Evolutionary conservation across 1,140 invertebrate genomes (phyloP).

Genomic region (Sminthurides bifidus): DNA sequence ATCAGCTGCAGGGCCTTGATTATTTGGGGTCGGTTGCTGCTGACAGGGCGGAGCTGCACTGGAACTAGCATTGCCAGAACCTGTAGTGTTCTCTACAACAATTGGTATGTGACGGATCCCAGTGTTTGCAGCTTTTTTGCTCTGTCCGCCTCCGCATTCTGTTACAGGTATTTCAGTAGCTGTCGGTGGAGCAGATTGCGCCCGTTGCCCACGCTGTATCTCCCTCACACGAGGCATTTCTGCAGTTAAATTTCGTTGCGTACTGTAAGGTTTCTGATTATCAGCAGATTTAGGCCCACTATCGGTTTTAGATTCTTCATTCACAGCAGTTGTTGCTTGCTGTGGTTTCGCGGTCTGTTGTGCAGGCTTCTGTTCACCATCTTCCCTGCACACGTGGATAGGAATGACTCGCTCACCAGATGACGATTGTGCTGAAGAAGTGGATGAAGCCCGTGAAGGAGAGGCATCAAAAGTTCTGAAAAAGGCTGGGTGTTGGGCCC

Average conservation of each 20-base stretch:
- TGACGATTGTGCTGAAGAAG: neutral
- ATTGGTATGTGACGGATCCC: slow-evolving; percentile 67
- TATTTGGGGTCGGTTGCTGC: neutral
- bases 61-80: slow-evolving; percentile 18
- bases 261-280: neutral
- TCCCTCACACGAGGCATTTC: slow-evolving; percentile 1
- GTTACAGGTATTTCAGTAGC: neutral
- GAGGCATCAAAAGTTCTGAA: neutral
- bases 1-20: neutral
- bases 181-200: slow-evolving; percentile 20
- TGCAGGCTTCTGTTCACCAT: neutral
- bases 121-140: neutral
- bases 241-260: slow-evolving; percentile 1
- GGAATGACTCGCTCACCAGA: neutral
- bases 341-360: too few species aligned
- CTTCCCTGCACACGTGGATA: slow-evolving; percentile 1
- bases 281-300: neutral
- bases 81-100: slow-evolving; percentile 49
- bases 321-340: neutral
- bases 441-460: neutral
- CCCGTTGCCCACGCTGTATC: slow-evolving; percentile 5
- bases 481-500: neutral
- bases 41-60: neutral
- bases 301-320: neutral
- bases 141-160: slow-evolving; percentile 5